Evolutionary conservation across 1,140 invertebrate species (phyloP), one percentile per base, ranked within the genome.

Genomic region (Tetragonula clypearis): DNA sequence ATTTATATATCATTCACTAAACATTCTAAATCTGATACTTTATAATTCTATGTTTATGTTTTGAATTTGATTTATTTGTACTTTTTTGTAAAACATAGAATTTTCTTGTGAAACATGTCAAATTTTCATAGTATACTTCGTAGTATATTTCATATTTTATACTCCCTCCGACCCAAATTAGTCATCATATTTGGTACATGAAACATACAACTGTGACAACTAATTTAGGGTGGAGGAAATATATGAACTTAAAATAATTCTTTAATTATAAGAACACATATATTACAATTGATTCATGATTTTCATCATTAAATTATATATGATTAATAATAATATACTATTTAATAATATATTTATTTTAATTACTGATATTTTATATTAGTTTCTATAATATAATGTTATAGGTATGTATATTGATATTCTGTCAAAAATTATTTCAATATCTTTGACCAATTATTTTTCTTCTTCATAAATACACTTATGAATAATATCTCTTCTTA

Each of bases 241-340:
- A 41, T 41, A 41, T 41, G 3, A 23, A 62, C 35, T 26, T 26
- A 19, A 73, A 26, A n/a, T 53, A 23, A 1, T n/a, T 3, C 26
- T 21, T 56, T 58, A 9, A 55, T 77, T 77, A 11, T 11, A 0
- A 62, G 6, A 55, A 15, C 21, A 19, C 58, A 19, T 49, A 60
- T 41, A 14, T 53, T 60, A 62, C 30, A 17, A 65, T 82, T 23
- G 15, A n/a, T 69, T 41, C 41, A 6, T 41, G 41, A 35, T 12
- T 68, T 35, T 55, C 0, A 14, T 72, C 17, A 6, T 49, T 9
- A 62, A 15, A 60, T 68, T 21, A 79, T 17, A 15, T 23, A 60
- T 79, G 62, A 79, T 79, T 75, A 35, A 73, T 21, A 35, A 73
- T 21, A 35, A 56, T 26, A 49, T 26, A 74, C 12, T 49, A 15